These are phyloP conservation scores for Amphiura filiformis DNA, from an alignment of 35 echinoderm and acorn worm species.

Conservation along the genomic window DNA sequence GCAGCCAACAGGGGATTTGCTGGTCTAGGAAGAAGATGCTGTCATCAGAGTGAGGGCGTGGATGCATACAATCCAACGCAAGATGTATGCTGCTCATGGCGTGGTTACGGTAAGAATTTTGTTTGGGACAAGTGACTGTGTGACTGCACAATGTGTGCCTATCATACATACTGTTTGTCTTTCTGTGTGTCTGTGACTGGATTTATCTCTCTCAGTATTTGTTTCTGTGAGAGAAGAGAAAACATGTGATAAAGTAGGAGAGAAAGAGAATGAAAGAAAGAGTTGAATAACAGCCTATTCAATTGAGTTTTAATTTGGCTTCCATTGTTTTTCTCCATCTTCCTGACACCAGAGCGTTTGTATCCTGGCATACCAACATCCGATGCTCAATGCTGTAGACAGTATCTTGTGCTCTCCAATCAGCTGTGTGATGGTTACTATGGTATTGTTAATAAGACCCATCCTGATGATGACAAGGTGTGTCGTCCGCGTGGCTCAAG, in stretches of 20 bases:
- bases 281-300: no score
- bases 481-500: no score
- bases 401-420: not conserved
- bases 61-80: conserved; percentile 23
- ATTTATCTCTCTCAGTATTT: no score
- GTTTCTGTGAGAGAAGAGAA: not conserved
- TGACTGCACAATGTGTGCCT: no score
- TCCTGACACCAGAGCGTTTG: no score
- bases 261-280: not conserved
- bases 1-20: not conserved
- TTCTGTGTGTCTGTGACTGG: no score
- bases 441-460: conserved; percentile 7
- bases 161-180: no score
- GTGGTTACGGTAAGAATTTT: conserved; percentile 3
- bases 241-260: not conserved
- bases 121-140: no score
- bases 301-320: no score
- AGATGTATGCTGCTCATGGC: conserved; percentile 5
- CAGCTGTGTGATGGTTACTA: conserved; percentile 7
- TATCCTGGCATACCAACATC: not conserved
- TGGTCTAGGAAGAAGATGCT: not conserved
- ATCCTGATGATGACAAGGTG: not conserved
- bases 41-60: not conserved
- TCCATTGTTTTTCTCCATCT: no score
- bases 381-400: not conserved